Evolutionary conservation across 1,140 invertebrate genomes (phyloP), one percentile per base, ranked within the genome.

Genomic region (Orius insidiosus): DNA sequence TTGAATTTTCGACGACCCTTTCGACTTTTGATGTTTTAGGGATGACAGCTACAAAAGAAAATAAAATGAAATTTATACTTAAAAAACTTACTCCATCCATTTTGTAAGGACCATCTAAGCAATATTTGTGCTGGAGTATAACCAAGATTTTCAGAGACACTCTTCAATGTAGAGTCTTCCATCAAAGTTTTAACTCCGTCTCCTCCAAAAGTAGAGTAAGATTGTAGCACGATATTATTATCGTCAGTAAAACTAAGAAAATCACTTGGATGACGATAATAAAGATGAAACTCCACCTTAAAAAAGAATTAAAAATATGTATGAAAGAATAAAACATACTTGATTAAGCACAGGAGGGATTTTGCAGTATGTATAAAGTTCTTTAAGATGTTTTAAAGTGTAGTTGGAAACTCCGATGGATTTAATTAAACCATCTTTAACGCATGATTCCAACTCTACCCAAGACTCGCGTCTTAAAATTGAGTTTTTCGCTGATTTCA

Each of bases 321-420:
- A 53, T 11, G 34, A 13, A 3, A 5, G n/a, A 36, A 3, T 24
- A 24, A 24, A 24, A 24, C 7, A 24, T 66, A 83, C 83, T 68
- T 89, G 84, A 62, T 87, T 79, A 1, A 89, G 76, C 55, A 74
- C 69, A 19, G 85, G 85, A 13, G 74, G 61, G 13, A 72, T 68
- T 52, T 62, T 59, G 56, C 66, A 68, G 50, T 72, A 64, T 10
- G 59, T 52, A 5, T 77, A 56, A 16, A 90, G 60, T 50, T 85
- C 70, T 53, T 72, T 58, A 1, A 92, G 57, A 65, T 90, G 86
- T 13, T 62, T 60, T 2, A 75, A 60, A 24, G 72, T 79, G 55
- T 81, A 90, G 62, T 90, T 90, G 0, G 84, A 88, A 0, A 90
- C 80, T 5, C 86, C 86, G 52, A 89, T 80, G 3, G 76, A 70